These are phyloP conservation scores for Microplitis mediator DNA, from an alignment of 1,140 invertebrate species.

Conservation along the genomic window DNA sequence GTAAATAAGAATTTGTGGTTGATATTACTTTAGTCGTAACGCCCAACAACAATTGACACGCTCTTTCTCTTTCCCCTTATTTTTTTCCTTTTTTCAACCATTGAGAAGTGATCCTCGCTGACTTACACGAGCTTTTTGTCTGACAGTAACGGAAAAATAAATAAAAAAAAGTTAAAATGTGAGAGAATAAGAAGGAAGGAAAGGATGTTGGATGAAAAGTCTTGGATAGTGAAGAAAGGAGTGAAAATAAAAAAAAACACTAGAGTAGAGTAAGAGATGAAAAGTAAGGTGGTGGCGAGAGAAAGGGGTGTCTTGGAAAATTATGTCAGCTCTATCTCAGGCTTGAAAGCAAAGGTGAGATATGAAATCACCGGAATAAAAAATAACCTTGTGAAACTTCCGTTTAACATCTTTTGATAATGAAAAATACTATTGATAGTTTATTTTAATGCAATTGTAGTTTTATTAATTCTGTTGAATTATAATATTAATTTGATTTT, in stretches of 20 bases:
- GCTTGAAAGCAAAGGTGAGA: conserved; percentile 46
- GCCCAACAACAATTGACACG: conserved; percentile 20
- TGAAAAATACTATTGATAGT: neutral
- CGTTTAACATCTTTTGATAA: neutral
- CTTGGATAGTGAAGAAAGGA: conserved; percentile 26
- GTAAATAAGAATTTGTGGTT: conserved; percentile 4
- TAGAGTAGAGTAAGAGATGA: neutral
- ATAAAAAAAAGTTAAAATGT: conserved; percentile 10
- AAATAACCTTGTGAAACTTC: conserved; percentile 42
- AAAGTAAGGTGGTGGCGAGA: neutral
- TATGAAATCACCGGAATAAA: conserved; percentile 46
- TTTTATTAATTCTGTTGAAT: too few species aligned
- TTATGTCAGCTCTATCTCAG: conserved; percentile 51
- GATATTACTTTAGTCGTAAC: conserved; percentile 12
- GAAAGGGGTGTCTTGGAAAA: conserved; percentile 47
- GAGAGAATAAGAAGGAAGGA: conserved; percentile 21
- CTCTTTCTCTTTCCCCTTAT: neutral
- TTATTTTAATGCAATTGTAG: neutral
- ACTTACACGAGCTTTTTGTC: conserved; percentile 41
- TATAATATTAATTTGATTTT: neutral
- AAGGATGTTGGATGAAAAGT: conserved; percentile 23
- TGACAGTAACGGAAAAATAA: conserved; percentile 23
- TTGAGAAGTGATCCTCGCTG: conserved; percentile 22
- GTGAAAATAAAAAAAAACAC: conserved; percentile 18
- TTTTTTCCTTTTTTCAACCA: neutral